Evolutionary conservation across 1,140 invertebrate species (phyloP), one percentile per base, ranked within the genome.

Genomic region (Monochamus saltuarius): DNA sequence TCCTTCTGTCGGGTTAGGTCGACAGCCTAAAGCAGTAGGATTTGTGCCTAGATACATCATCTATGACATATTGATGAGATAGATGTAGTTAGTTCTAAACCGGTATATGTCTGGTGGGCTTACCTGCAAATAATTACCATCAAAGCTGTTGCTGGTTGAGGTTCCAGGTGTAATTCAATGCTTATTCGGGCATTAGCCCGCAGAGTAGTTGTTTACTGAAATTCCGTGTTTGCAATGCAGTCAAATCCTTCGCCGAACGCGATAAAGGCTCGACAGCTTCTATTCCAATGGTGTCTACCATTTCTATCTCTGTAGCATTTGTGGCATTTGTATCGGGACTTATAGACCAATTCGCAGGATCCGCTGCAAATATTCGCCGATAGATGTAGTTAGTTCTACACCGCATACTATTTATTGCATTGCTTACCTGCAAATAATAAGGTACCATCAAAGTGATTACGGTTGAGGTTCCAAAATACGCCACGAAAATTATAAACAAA

Each of bases 201-300:
- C 75, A 94, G 87, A 0, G 94, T 94, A 79, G n/a, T 95, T 95
- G 70, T 89, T 90, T 0, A 92, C 94, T 79, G n/a, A n/a, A n/a
- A n/a, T 92, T 88, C 88, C 1, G 92, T 93, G 9, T 92, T 94
- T 10, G 94, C 94, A 43, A 97, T 89, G 53, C 88, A 88, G 78
- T 96, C 94, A 71, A 96, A 95, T 42, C 93, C 92, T 7, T 95
- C 90, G n/a, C n/a, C n/a, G n/a, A 73, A 95, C 95, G 35, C 92
- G 93, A 74, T 89, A 97, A 77, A 97, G 96, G 77, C 93, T 95
- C 29, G 91, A 91, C 83, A 2, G 92, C 92, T 3, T 82, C 81
- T 9, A 94, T 72, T 0, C 93, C 93, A 75, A 86, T 95, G 0
- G 93, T 92, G 75, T 1, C 92, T 92, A 4, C 92, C 92, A 0